Conservation (phyloP, 2,113 vertebrate genomes). For the Rhadina sibilatrix region DNA sequence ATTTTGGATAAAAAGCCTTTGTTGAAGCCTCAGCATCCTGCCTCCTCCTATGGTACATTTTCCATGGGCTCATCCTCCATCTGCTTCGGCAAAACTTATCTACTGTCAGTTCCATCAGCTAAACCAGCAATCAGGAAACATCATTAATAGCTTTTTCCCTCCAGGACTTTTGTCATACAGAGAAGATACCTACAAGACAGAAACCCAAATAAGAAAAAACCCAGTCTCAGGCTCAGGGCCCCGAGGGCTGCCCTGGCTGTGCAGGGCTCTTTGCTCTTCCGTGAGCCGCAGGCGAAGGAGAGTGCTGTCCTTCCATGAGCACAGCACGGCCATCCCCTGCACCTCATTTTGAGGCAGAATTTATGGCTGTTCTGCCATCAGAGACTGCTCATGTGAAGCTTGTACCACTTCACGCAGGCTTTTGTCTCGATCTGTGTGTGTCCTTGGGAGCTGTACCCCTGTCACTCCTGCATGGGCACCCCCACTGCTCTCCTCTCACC, state of each 20-base stretch:
- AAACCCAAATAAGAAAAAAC: neutral
- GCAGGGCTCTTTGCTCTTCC: neutral
- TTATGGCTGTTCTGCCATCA: neutral
- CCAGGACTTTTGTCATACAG: neutral
- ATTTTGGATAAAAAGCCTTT: neutral
- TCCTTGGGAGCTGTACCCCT: neutral
- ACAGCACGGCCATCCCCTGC: neutral
- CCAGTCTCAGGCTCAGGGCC: neutral
- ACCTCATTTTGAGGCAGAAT: neutral
- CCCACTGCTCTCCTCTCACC: neutral
- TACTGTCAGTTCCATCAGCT: slow-evolving; percentile 1
- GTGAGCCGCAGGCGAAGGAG: accelerated
- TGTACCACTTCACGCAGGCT: neutral
- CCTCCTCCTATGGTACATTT: neutral
- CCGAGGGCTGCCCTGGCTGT: neutral
- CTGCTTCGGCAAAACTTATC: neutral
- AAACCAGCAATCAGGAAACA: slow-evolving; percentile 10
- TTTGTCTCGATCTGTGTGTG: neutral
- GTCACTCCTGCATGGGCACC: neutral
- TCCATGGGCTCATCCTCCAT: neutral
- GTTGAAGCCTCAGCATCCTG: neutral
- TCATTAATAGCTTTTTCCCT: neutral
- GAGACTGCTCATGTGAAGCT: neutral
- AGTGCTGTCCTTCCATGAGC: neutral
- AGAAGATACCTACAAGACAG: neutral